Percentiles rank a stretch among this genome's conserved stretches.
These are phyloP conservation scores for Eulacestoma nigropectus DNA, from an alignment of 2,113 vertebrate species.

Conservation along the genomic window DNA sequence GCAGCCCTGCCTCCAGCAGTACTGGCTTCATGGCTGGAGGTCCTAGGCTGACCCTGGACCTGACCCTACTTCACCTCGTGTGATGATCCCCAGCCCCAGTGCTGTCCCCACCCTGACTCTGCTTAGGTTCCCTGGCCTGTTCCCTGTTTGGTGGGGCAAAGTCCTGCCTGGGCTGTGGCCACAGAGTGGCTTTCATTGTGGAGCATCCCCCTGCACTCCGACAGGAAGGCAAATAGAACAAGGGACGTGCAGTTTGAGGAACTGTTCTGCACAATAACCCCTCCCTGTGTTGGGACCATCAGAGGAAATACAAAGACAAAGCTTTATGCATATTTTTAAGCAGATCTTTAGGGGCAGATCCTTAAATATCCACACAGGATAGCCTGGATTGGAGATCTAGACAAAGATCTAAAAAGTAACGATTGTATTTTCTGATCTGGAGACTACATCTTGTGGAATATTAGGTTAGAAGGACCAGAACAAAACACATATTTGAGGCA, in stretches of 20 bases:
- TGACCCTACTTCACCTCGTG: accelerated
- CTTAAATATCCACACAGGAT: not conserved
- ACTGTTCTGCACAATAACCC: accelerated
- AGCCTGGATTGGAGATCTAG: not conserved
- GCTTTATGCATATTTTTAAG: not conserved
- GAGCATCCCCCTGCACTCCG: accelerated
- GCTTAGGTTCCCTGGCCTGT: not conserved
- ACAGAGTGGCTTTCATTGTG: not conserved
- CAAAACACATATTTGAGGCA: not conserved
- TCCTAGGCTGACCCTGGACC: too few species aligned
- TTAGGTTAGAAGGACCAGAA: not conserved
- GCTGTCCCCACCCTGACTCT: not conserved
- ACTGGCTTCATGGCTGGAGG: not conserved
- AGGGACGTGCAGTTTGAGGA: not conserved
- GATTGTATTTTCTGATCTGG: not conserved
- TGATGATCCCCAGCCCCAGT: too few species aligned
- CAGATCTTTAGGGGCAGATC: not conserved
- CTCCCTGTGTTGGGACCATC: accelerated
- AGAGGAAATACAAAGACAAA: not conserved
- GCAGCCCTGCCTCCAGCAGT: not conserved
- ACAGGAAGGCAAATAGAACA: not conserved
- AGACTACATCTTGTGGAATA: not conserved
- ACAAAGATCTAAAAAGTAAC: not conserved
- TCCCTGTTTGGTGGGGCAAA: not conserved
- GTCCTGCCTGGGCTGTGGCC: not conserved